A percentile compares a stretch with the other conserved stretches of the same genome.
Conservation (phyloP, 2,113 vertebrate genomes). For the Riparia riparia region DNA sequence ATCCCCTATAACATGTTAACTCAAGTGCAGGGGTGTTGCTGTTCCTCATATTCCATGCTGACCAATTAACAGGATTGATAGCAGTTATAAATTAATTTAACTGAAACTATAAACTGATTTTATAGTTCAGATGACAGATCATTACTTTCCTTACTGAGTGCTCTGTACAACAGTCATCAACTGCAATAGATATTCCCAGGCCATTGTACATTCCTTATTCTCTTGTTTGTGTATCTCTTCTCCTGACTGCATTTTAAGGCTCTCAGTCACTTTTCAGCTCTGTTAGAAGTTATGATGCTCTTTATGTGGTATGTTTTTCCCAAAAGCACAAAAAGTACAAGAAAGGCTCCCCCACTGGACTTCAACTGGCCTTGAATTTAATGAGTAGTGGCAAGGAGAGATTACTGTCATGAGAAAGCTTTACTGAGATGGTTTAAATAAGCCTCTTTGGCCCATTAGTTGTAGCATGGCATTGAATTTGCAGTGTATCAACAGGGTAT, state of each 20-base stretch:
- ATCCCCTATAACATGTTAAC: not conserved
- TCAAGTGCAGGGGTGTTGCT: not conserved
- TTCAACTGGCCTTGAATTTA: not conserved
- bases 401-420: not conserved
- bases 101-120: conserved; percentile 14
- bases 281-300: not conserved
- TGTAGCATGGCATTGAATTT: not conserved
- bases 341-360: not conserved
- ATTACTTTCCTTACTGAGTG: not conserved
- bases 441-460: not conserved
- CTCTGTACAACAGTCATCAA: not conserved
- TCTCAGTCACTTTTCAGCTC: not conserved
- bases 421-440: not conserved
- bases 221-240: not conserved
- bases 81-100: conserved; percentile 33
- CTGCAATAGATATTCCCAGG: not conserved
- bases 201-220: not conserved
- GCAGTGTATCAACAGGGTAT: not conserved
- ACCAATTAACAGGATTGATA: conserved; percentile 29
- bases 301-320: not conserved
- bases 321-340: not conserved
- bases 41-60: not conserved
- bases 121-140: not conserved
- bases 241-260: not conserved
- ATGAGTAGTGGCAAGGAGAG: not conserved